A percentile compares a stretch with the other conserved stretches of the same genome.
Conservation (phyloP, 1,140 invertebrate species). For the Trachelipus rathkii region DNA sequence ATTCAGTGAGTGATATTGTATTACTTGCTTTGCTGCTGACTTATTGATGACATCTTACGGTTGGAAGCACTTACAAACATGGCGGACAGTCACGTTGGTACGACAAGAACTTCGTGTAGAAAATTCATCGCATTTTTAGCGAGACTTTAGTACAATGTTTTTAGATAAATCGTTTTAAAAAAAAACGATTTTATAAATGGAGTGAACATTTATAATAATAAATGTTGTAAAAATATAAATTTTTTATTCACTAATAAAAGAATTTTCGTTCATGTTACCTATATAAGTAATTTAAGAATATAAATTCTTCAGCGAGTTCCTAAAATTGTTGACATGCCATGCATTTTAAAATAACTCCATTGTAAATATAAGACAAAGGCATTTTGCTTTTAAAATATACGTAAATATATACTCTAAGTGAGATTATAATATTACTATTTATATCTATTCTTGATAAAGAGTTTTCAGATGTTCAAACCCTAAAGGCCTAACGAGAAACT, state of each 20-base stretch:
- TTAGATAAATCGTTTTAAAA: neutral
- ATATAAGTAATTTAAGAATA: neutral
- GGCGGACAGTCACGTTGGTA: conserved; percentile 7
- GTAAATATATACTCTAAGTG: neutral
- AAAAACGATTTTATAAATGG: neutral
- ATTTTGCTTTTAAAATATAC: neutral
- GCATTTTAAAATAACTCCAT: neutral
- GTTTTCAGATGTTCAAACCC: neutral
- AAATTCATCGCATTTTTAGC: neutral
- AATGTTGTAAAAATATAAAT: neutral
- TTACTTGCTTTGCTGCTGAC: neutral
- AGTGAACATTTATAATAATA: conserved; percentile 3
- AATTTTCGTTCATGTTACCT: neutral
- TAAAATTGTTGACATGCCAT: neutral
- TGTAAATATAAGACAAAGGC: neutral
- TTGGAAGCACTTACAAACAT: neutral
- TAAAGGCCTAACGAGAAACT: neutral
- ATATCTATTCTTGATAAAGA: neutral
- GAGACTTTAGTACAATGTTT: neutral
- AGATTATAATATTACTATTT: neutral
- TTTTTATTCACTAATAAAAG: neutral
- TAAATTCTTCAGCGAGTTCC: neutral
- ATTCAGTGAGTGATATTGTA: too few species aligned
- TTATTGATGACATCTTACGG: neutral
- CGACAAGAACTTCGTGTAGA: neutral